Base-by-base conservation (phyloP, 2,113 vertebrate genomes). In the Collichthys lucidus region DNA sequence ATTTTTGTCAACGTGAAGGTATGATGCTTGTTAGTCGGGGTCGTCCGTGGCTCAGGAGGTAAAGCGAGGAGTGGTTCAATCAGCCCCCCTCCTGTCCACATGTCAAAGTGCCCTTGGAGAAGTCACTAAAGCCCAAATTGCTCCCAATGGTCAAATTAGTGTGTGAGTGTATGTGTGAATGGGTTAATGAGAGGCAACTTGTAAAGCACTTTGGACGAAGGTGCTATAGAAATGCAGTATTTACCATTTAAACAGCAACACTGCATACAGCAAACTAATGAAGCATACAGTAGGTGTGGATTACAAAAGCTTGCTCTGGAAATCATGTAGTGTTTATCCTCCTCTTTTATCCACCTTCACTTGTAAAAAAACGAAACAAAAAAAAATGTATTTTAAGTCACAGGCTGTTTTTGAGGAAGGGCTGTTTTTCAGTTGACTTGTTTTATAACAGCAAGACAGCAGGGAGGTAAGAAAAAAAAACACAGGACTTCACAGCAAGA, bases 391-490 rank as follows among this genome's bases (percentile, higher is more conserved):
- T 82, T 91, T 68, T 57, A 55, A 85, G 80, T 73, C 69, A 66
- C 57, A 76, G 67, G 71, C 84, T 80, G 83, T 82, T 88, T 90
- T 68, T 69, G 80, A 91, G 68, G 49, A 69, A 47, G 46, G 61
- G 80, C 62, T 87, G 85, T 88, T 88, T 91, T 84, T 85, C 85
- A 88, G 67, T 74, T 82, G 81, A 89, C 76, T 89, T 83, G 83
- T 91, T 94, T 94, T 88, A 89, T 78, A 84, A 84, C 76, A 86
- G 82, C 46, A 46, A 86, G 82, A 90, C 91, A 90, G 87, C 85
- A 83, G 85, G 86, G 82, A 83, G 65, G 79, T 77, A 88, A 90
- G 81, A 92, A 90, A 89, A 91, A 92, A 89, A 91, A 91, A 63
- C 83, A 63, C 83, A 84, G 83, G 82, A 86, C 76, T 80, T 87